phyloP scores from a whole-genome alignment of 2,888 invertebrate species.

The Xylophagus ater region DNA sequence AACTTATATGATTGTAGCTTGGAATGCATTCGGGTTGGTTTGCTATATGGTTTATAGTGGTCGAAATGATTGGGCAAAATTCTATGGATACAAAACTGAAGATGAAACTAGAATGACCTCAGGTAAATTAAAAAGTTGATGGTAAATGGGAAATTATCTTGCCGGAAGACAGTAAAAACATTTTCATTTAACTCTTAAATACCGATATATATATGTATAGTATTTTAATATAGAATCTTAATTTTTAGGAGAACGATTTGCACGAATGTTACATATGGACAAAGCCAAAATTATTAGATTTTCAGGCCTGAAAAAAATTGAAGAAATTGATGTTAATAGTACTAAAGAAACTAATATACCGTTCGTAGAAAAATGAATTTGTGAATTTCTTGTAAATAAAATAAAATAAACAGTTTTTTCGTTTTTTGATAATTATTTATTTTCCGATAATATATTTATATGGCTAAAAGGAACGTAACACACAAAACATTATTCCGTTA shows the following conservation, averaged over 20 bases:
- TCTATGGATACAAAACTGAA: slow-evolving; percentile 51
- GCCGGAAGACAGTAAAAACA: not conserved
- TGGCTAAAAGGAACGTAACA: no score
- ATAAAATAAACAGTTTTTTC: no score
- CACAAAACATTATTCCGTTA: no score
- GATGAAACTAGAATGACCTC: slow-evolving; percentile 47
- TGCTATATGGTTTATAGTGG: slow-evolving; percentile 48
- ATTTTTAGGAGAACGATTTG: slow-evolving; percentile 24
- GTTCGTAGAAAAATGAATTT: no score
- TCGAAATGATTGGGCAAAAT: slow-evolving; percentile 55
- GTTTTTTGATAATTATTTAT: no score
- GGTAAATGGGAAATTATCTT: not conserved
- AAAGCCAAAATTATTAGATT: slow-evolving; percentile 34
- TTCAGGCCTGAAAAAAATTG: slow-evolving; percentile 28
- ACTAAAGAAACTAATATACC: slow-evolving; percentile 12
- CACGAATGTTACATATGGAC: slow-evolving; percentile 28
- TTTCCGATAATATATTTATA: no score
- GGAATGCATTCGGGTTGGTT: slow-evolving; percentile 60
- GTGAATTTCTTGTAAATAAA: no score
- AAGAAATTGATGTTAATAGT: slow-evolving; percentile 29
- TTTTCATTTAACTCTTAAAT: not conserved
- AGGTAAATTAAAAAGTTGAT: slow-evolving; percentile 37
- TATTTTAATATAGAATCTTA: slow-evolving; percentile 2
- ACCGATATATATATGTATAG: not conserved
- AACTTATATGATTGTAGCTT: slow-evolving; percentile 52